These are phyloP conservation scores for Diachrysia chrysitis DNA, from an alignment of 2,888 invertebrate genomes.

Conservation along the genomic window DNA sequence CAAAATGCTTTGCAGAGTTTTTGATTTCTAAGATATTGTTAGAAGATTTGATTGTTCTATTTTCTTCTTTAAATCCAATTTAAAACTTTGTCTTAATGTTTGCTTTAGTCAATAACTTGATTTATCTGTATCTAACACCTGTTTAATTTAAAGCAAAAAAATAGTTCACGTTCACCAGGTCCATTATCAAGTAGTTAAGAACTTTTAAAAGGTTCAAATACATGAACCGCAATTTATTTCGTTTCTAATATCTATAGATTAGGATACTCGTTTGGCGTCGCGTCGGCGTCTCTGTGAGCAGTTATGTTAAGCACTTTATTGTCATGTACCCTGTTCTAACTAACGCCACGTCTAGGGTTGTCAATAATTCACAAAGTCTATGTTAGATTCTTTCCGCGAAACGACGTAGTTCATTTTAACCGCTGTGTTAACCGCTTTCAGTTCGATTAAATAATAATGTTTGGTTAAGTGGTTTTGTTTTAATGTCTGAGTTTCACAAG, in stretches of 20 bases:
- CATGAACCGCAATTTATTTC: constrained; percentile 10
- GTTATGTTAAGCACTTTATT: constrained; percentile 30
- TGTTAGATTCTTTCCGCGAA: background rate
- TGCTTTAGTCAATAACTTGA: no score
- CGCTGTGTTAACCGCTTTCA: background rate
- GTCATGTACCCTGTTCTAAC: constrained; percentile 14
- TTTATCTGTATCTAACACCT: background rate
- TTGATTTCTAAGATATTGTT: no score
- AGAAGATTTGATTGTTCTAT: no score
- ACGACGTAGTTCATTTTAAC: background rate
- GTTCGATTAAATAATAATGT: no score
- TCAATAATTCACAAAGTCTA: background rate
- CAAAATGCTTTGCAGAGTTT: no score
- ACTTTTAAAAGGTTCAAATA: background rate
- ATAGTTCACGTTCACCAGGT: background rate
- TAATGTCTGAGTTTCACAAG: background rate
- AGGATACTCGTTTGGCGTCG: constrained; percentile 19
- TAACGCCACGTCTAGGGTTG: constrained; percentile 15
- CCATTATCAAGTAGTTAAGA: background rate
- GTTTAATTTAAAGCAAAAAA: background rate
- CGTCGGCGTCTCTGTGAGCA: constrained; percentile 34
- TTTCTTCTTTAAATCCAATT: no score
- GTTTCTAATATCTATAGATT: constrained; percentile 27
- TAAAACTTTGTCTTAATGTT: no score
- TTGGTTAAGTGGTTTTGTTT: background rate